phyloP scores from a whole-genome alignment of 2,113 vertebrate species.

The Tautogolabrus adspersus region DNA sequence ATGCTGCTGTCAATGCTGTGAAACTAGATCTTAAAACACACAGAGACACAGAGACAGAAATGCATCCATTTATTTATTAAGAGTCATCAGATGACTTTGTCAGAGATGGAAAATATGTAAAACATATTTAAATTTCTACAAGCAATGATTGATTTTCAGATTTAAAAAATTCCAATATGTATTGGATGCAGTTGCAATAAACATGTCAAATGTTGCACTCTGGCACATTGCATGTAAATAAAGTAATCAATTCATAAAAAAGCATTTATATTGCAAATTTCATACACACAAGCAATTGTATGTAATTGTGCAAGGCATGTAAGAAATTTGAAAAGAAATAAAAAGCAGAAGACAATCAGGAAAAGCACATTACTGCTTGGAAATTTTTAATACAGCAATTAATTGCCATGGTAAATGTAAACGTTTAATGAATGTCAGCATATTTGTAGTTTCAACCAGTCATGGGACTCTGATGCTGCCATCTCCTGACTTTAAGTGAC shows the following conservation, averaged over 20 bases:
- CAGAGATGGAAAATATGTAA: background rate
- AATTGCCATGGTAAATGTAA: constrained; percentile 4
- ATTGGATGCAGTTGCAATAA: constrained; percentile 2
- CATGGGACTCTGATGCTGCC: constrained; percentile 14
- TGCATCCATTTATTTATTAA: background rate
- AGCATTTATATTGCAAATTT: constrained; percentile 21
- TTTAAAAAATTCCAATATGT: background rate
- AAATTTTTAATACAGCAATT: background rate
- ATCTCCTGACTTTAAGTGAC: background rate
- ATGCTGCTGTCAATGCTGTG: constrained; percentile 47
- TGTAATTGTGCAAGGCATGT: background rate
- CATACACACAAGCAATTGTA: background rate
- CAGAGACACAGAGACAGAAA: background rate
- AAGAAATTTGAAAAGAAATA: background rate
- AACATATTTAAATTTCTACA: background rate
- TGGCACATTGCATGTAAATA: no score
- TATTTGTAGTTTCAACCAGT: background rate
- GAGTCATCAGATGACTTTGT: background rate
- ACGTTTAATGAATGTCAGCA: constrained; percentile 19
- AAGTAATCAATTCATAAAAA: background rate
- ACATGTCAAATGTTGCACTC: constrained; percentile 15
- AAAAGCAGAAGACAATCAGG: background rate
- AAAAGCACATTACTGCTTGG: constrained; percentile 1
- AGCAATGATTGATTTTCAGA: background rate
- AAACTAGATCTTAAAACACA: constrained; percentile 26